Conservation (phyloP, 2,888 invertebrate species). For the Volucella inflata region DNA sequence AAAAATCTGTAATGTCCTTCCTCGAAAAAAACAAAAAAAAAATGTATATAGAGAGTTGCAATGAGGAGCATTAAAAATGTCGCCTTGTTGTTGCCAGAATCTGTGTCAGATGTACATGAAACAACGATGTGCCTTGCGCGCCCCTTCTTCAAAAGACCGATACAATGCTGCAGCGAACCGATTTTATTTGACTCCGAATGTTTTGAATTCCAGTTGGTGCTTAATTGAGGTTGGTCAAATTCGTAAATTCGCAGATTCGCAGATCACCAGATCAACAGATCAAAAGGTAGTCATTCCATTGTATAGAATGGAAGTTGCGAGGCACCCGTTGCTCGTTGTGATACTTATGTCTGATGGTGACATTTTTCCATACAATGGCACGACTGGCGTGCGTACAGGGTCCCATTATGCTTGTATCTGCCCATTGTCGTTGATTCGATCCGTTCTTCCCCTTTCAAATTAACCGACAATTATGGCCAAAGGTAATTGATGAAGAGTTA, state of each 20-base stretch:
- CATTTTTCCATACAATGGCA: constrained; percentile 55
- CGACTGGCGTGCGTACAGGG: constrained; percentile 60
- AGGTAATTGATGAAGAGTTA: constrained; percentile 72
- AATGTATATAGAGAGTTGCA: constrained; percentile 8
- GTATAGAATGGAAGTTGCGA: not conserved
- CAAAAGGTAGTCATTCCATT: constrained; percentile 4
- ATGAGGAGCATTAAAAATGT: constrained; percentile 56
- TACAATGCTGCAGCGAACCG: constrained; percentile 23
- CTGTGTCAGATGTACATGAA: constrained; percentile 67
- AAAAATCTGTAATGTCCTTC: constrained; percentile 65
- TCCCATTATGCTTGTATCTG: constrained; percentile 40
- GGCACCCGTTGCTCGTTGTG: constrained; percentile 46
- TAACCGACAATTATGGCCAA: constrained; percentile 63
- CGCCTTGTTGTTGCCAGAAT: constrained; percentile 67
- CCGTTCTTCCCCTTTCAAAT: constrained; percentile 22
- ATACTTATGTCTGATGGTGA: constrained; percentile 69
- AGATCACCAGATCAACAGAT: constrained; percentile 2
- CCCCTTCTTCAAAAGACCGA: constrained; percentile 45
- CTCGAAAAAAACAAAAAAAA: constrained; percentile 3
- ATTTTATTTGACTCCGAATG: constrained; percentile 66
- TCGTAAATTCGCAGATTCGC: not conserved
- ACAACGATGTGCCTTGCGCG: constrained; percentile 44
- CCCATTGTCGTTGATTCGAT: constrained; percentile 14
- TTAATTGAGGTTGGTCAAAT: constrained; percentile 69
- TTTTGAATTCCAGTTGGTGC: constrained; percentile 72